Evolutionary conservation across 2,888 invertebrate genomes (phyloP), one percentile per base, ranked within the genome.

Genomic region (Mactromeris polynyma): DNA sequence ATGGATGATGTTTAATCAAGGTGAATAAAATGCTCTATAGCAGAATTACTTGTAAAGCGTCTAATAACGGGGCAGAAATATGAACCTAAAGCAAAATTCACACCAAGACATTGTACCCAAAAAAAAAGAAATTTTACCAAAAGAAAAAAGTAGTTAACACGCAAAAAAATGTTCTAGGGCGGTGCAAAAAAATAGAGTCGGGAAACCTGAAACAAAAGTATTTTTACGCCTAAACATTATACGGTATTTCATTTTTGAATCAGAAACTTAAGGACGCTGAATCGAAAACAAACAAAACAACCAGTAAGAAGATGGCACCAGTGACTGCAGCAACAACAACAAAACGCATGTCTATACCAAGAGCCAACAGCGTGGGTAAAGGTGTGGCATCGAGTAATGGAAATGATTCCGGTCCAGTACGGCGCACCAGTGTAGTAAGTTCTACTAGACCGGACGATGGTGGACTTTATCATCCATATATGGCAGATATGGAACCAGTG

Each of bases 381-480:
- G 33, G 69, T 0, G 54, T 58, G n/a, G 42, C 73, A 11, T 82
- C 83, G 17, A 86, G 79, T 69, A 83, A 85, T 40, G 51, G 81
- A 7, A 81, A 78, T 36, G 73, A 33, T 7, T 19, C 36, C 73
- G 36, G 36, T 6, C 40, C 46, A 2, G 81, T 86, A 19, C 80
- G 78, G 31, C 85, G 77, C 11, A 82, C 79, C 19, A 83, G 81
- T 26, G 80, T 81, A 4, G 83, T 54, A 4, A 85, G 54, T 69
- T 73, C 87, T 19, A 42, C 73, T 6, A 58, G 82, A 2, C 31
- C 77, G 26, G 82, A 58, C 19, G 78, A 64, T 17, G 86, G 83
- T 26, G 84, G 89, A 17, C 33, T 69, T 1, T 89, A 87, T 54
- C 93, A 94, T 36, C 93, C 93, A 19, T 89, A 91, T 0, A 88